Conservation (phyloP, 2,797 vertebrate species). For the Xenentodon cancila region DNA sequence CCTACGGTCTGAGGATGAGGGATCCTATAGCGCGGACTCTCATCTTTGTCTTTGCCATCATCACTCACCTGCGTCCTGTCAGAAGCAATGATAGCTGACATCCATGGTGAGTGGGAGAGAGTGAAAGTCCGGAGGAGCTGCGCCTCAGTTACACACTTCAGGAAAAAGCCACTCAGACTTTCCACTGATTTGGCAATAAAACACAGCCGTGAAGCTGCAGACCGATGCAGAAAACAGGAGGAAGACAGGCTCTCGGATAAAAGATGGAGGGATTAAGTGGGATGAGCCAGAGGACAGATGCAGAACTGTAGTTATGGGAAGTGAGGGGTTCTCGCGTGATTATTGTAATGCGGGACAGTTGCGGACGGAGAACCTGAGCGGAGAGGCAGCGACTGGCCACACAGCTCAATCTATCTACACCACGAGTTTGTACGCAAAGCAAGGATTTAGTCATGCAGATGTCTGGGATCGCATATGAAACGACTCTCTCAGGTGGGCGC, state of each 20-base stretch:
- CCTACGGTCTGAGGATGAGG: constrained; percentile 31
- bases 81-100: constrained; percentile 66
- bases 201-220: constrained; percentile 19
- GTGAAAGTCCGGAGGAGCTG: constrained; percentile 42
- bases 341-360: constrained; percentile 47
- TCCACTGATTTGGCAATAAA: constrained; percentile 53
- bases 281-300: constrained; percentile 51
- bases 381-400: constrained; percentile 11
- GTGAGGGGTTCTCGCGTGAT: constrained; percentile 55
- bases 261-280: constrained; percentile 46
- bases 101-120: constrained; percentile 50
- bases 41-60: constrained; percentile 50
- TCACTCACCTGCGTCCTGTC: constrained; percentile 66
- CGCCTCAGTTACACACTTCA: constrained; percentile 29
- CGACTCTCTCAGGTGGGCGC: constrained; percentile 18
- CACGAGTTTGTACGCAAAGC: constrained; percentile 9
- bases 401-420: constrained; percentile 1
- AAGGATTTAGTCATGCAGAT: constrained; percentile 5
- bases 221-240: constrained; percentile 29
- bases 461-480: constrained; percentile 21
- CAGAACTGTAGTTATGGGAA: constrained; percentile 25
- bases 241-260: constrained; percentile 45
- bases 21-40: constrained; percentile 39
- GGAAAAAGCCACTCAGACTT: constrained; percentile 49
- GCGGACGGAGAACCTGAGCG: neutral